These are phyloP conservation scores for Pandemis cinnamomeana DNA, from an alignment of 2,888 invertebrate genomes.

Conservation along the genomic window DNA sequence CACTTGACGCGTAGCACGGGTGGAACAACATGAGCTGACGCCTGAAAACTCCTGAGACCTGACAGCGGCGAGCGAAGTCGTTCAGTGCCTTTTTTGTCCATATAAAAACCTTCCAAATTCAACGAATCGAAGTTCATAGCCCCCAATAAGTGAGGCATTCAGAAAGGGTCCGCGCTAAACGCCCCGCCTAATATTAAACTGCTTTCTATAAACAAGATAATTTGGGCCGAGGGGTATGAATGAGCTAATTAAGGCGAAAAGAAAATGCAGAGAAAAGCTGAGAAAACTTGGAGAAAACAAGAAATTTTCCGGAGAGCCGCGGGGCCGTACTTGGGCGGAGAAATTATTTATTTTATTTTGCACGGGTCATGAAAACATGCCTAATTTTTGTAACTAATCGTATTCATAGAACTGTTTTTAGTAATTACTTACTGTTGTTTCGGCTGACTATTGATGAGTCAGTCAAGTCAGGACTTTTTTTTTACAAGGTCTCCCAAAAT, in stretches of 20 bases:
- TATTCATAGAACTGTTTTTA: too few relatives aligned
- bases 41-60: too few relatives aligned
- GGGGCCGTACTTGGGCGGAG: constrained; percentile 54
- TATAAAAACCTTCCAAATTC: background rate
- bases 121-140: constrained; percentile 15
- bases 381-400: too few relatives aligned
- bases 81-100: too few relatives aligned
- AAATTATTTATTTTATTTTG: background rate
- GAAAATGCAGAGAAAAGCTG: constrained; percentile 82
- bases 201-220: constrained; percentile 81
- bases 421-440: too few relatives aligned
- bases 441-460: too few relatives aligned
- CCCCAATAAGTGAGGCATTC: constrained; percentile 30
- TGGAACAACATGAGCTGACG: background rate
- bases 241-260: constrained; percentile 83
- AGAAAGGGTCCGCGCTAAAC: constrained; percentile 56
- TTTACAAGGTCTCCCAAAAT: too few relatives aligned
- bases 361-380: too few relatives aligned
- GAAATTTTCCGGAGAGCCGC: constrained; percentile 70
- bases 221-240: constrained; percentile 71
- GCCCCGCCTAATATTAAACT: constrained; percentile 74
- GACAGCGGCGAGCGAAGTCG: too few relatives aligned
- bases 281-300: constrained; percentile 83
- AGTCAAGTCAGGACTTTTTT: too few relatives aligned
- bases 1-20: background rate